Evolutionary conservation across 1,140 invertebrate genomes (phyloP), one percentile per base, ranked within the genome.

Genomic region (Harlomillsia oculata): DNA sequence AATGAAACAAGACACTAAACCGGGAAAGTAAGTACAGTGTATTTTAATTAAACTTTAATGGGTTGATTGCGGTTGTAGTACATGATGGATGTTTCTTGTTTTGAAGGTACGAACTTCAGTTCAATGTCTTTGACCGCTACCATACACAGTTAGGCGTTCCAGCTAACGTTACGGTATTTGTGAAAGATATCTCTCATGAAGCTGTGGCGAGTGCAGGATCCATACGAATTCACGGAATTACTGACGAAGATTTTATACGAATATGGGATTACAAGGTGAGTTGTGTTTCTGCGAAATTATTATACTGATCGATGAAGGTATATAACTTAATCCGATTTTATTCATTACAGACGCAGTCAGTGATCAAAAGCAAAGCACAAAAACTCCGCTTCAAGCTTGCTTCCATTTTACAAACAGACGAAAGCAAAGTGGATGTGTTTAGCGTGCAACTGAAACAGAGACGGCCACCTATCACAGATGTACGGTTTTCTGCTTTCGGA

Each of bases 181-280:
- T 97, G 0, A 84, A 89, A 70, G 89, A 91, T 70, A 92, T 98
- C 64, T 86, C 91, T 1, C 87, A 95, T 68, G 92, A 97, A 64
- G 92, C 94, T 8, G 89, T 98, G 2, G 76, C 88, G 0, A 97
- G 95, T 72, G 95, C 93, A 1, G 94, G 93, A 6, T 97, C 93
- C 0, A 82, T 97, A 41, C 76, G 93, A 59, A 81, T 97, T 67
- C 82, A 87, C 5, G 93, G 92, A n/a, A 89, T 95, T 68, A 87
- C 88, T 1, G 92, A 94, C 68, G 92, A 97, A 73, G 58, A 60
- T 51, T 64, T 64, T 26, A 89, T 98, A 55, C 77, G 89, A 52
- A 85, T 92, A 14, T 94, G 88, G 88, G 86, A 91, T 72, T 93
- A 92, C 69, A 85, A 83, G 66, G 78, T 79, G 67, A 67, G 61